Conservation (phyloP, 1,140 invertebrate genomes). For the Platyura marginata region DNA sequence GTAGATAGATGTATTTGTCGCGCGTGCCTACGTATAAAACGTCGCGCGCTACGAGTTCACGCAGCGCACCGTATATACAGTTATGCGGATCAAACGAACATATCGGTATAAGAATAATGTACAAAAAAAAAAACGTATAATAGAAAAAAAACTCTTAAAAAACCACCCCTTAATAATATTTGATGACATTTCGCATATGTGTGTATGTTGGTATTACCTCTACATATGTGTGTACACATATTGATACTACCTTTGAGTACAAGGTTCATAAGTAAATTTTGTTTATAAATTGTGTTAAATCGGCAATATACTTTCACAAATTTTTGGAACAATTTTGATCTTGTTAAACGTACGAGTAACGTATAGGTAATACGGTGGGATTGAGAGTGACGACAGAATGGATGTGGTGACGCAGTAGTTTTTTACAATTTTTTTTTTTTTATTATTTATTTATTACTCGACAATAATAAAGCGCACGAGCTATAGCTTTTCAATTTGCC, state of each 20-base stretch:
- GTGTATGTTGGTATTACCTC: background rate
- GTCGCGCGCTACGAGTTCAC: background rate
- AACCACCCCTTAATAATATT: background rate
- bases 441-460: too few species aligned
- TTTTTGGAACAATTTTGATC: background rate
- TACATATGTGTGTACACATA: background rate
- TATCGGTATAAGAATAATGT: background rate
- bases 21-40: background rate
- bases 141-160: background rate
- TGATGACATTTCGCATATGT: background rate
- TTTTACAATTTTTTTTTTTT: background rate
- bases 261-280: too few species aligned
- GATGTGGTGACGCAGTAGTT: background rate
- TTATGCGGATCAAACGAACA: background rate
- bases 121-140: background rate
- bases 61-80: too few species aligned
- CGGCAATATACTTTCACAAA: too few species aligned
- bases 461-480: background rate
- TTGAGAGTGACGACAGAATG: background rate
- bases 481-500: background rate
- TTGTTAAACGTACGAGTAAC: too few species aligned
- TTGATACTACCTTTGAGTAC: background rate
- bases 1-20: background rate
- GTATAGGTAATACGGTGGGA: background rate
- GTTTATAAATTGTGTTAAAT: too few species aligned